Evolutionary conservation across 2,113 vertebrate species (phyloP), one percentile per base, ranked within the genome.

Genomic region (Propithecus coquereli): DNA sequence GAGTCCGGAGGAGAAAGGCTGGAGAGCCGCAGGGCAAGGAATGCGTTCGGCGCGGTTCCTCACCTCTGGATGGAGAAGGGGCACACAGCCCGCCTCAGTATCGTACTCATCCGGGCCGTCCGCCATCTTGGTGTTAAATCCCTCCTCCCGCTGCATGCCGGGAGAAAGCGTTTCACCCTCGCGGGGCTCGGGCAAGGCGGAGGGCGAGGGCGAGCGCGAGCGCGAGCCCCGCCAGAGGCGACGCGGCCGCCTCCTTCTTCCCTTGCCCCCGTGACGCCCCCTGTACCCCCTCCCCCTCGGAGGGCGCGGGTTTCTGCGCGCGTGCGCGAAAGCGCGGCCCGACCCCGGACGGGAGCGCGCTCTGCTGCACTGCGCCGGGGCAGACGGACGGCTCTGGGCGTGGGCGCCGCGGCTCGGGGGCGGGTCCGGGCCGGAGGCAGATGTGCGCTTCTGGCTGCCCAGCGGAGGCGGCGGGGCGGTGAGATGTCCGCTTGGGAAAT

Each of bases 1-100:
- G 30, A 27, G 86, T 5, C 71, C 61, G 1, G 54, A 34, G 43
- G 14, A 20, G 68, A 11, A n/a, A n/a, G 30, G 45, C 4, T 20
- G 47, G n/a, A 32, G 54, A 50, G 1, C 10, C 2, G 23, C 0
- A 16, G 57, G 34, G 32, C 47, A 11, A 84, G 34, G 57, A 17
- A 37, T 0, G 59, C 9, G 43, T 40, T 34, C 32, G 30, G 45
- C 18, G 45, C 77, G 9, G 32, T 1, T 13, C n/a, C 98, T 96
- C 98, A 99, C 99, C 99, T 99, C 99, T 0, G 99, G 99, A 97
- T 99, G 99, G 96, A 99, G 99, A 97, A 99, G 99, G 96, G 99
- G 99, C 98, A 99, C 99, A 94, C 99, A 99, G 77, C 99, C 99
- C 98, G 99, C 99, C 97, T 99, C 99, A 98, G 99, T 99, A 98